Evolutionary conservation across 2,113 vertebrate species (phyloP).

Genomic region (Pleuronectes platessa): DNA sequence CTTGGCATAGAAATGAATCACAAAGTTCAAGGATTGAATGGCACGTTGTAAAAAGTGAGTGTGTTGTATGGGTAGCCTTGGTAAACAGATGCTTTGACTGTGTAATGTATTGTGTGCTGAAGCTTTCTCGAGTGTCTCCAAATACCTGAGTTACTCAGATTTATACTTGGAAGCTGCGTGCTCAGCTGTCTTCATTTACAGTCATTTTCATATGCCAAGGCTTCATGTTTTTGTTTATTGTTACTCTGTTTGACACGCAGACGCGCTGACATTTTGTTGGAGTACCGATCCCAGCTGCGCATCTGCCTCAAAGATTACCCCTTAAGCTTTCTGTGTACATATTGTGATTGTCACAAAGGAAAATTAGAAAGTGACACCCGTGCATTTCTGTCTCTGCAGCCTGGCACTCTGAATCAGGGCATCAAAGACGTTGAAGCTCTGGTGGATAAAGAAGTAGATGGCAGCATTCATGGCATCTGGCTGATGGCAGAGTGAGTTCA

Average conservation of each 20-base stretch:
- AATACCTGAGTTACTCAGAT: constrained; percentile 32
- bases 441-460: constrained; percentile 74
- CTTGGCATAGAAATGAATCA: constrained; percentile 36
- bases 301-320: constrained; percentile 56
- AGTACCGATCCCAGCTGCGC: constrained; percentile 41
- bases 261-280: constrained; percentile 47
- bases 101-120: constrained; percentile 4
- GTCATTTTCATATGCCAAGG: constrained; percentile 27
- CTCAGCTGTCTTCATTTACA: constrained; percentile 49
- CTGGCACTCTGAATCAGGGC: constrained; percentile 84
- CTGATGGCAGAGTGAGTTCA: constrained; percentile 85
- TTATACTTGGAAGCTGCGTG: constrained; percentile 10
- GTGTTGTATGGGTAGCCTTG: neutral
- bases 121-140: constrained; percentile 19
- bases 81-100: constrained; percentile 8
- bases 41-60: neutral
- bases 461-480: constrained; percentile 81
- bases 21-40: constrained; percentile 7
- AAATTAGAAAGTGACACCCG: constrained; percentile 58
- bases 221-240: constrained; percentile 51
- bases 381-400: constrained; percentile 74
- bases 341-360: constrained; percentile 51
- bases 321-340: constrained; percentile 42
- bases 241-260: constrained; percentile 51
- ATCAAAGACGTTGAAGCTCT: constrained; percentile 79